Percentiles rank a stretch among this genome's conserved stretches.
Conservation (phyloP, 2,113 vertebrate genomes). For the Oenanthe oenanthe region DNA sequence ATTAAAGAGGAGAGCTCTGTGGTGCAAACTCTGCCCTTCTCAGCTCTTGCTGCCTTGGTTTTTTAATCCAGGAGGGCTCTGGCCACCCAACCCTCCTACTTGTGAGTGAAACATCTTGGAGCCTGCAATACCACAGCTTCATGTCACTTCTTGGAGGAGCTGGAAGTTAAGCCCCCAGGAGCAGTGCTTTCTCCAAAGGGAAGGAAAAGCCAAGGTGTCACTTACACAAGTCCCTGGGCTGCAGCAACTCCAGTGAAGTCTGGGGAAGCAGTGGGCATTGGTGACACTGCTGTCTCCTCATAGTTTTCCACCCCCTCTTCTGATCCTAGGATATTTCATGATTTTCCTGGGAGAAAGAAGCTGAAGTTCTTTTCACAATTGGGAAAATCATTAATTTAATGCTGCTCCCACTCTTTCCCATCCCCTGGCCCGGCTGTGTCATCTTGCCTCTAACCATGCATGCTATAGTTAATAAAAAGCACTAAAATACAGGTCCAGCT, state of each 20-base stretch:
- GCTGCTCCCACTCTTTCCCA: background rate
- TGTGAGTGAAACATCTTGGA: background rate
- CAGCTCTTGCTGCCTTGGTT: background rate
- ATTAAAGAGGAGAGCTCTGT: background rate
- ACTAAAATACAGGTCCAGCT: background rate
- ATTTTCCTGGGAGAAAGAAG: background rate
- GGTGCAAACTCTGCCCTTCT: background rate
- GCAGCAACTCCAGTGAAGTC: background rate
- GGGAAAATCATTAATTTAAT: background rate
- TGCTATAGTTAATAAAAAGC: background rate
- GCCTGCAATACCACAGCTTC: background rate
- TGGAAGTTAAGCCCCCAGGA: background rate
- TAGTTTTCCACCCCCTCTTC: background rate
- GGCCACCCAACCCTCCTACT: background rate
- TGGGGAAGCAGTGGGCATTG: background rate
- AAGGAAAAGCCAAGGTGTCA: background rate
- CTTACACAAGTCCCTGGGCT: background rate
- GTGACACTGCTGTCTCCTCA: background rate
- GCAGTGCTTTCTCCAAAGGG: background rate
- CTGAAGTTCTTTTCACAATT: background rate
- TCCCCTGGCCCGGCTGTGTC: background rate
- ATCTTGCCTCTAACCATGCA: background rate
- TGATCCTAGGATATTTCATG: background rate
- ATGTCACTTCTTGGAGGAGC: background rate
- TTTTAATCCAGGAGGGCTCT: background rate